These are phyloP conservation scores for Exephanes ischioxanthus DNA, from an alignment of 2,888 invertebrate genomes.

Conservation along the genomic window DNA sequence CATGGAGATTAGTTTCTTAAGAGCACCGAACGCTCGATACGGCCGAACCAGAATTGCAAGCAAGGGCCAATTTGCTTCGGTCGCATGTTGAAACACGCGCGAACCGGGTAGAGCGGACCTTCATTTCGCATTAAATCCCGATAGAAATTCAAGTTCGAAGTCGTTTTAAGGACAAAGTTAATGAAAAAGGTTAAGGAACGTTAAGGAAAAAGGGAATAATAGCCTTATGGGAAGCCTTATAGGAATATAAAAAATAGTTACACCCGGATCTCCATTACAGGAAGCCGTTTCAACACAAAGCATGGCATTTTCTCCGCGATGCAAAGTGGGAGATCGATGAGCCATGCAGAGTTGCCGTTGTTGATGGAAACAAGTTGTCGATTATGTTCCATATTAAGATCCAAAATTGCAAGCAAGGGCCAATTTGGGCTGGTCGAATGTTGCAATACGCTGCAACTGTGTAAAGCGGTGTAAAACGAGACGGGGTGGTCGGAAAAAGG, in stretches of 20 bases:
- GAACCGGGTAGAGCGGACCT: constrained; percentile 22
- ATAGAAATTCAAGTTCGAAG: neutral
- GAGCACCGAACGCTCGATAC: constrained; percentile 39
- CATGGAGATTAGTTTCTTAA: constrained; percentile 1
- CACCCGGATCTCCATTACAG: neutral
- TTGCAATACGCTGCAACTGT: constrained; percentile 22
- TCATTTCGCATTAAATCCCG: constrained; percentile 11
- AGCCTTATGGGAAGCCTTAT: no score
- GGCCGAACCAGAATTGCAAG: constrained; percentile 15
- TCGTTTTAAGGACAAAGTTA: no score
- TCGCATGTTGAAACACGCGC: constrained; percentile 22
- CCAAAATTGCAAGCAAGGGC: neutral
- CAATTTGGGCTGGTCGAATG: constrained; percentile 23
- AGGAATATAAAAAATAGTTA: neutral
- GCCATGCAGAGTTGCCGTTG: neutral
- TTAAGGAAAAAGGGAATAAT: no score
- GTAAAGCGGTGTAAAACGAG: constrained; percentile 16
- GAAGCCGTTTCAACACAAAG: neutral
- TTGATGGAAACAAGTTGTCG: constrained; percentile 16
- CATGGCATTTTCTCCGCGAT: neutral
- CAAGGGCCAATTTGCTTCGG: constrained; percentile 19
- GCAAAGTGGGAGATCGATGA: neutral
- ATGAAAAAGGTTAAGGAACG: no score
- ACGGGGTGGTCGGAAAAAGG: neutral
- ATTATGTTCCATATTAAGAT: no score